Evolutionary conservation across 2,113 vertebrate species (phyloP).

Genomic region (Forbesichthys papilliferus): DNA sequence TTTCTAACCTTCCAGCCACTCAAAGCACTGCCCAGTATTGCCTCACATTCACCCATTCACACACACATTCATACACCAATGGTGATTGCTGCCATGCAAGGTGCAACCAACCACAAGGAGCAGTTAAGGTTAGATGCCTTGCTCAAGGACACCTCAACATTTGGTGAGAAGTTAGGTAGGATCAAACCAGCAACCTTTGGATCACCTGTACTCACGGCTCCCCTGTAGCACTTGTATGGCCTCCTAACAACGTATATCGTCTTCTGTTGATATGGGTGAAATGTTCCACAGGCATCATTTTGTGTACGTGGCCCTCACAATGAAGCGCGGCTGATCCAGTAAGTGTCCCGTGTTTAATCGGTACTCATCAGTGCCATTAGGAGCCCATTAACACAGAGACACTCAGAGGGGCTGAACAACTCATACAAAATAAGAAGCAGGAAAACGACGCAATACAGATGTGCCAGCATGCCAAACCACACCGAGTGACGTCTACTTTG

Average conservation of each 20-base stretch:
- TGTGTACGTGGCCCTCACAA: constrained; percentile 13
- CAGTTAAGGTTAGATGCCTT: too few species aligned
- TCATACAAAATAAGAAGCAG: constrained; percentile 29
- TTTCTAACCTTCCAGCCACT: too few species aligned
- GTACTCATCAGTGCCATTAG: constrained; percentile 40
- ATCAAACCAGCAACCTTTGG: too few species aligned
- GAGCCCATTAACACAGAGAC: constrained; percentile 26
- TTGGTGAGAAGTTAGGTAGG: too few species aligned
- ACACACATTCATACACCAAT: too few species aligned
- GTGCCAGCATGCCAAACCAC: constrained; percentile 30
- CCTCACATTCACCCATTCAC: too few species aligned
- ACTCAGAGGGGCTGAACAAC: constrained; percentile 27
- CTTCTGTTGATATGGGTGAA: constrained; percentile 13
- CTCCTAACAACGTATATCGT: background rate
- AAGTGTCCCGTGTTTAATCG: constrained; percentile 18
- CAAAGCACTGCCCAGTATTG: too few species aligned
- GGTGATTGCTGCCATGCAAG: too few species aligned
- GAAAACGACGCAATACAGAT: constrained; percentile 54
- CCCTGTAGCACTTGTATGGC: constrained; percentile 15
- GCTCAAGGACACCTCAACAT: too few species aligned
- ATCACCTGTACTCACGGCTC: too few species aligned
- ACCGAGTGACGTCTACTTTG: constrained; percentile 34
- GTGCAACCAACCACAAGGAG: too few species aligned
- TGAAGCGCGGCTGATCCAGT: constrained; percentile 24
- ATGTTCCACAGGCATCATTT: constrained; percentile 15